phyloP scores from a whole-genome alignment of 1,140 invertebrate genomes.

The Homarus americanus region DNA sequence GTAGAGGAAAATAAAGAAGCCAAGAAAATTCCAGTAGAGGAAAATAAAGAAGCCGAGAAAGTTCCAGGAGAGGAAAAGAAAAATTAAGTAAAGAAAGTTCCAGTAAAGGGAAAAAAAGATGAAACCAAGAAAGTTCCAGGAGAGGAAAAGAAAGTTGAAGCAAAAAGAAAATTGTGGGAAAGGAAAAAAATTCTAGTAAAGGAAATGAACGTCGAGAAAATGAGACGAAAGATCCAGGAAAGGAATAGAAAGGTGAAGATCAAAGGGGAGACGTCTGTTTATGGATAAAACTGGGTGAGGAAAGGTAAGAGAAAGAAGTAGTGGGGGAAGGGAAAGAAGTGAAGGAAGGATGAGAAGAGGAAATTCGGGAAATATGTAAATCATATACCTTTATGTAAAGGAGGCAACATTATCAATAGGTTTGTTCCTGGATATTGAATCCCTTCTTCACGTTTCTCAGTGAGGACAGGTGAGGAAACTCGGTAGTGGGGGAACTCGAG shows the following conservation, averaged over 20 bases:
- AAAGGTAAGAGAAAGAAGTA: too few relatives aligned
- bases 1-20: too few relatives aligned
- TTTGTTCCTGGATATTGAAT: background rate
- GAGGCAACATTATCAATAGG: background rate
- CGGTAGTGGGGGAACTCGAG: too few relatives aligned
- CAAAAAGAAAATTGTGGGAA: background rate
- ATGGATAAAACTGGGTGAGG: background rate
- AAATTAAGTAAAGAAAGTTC: background rate
- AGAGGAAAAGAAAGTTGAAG: too few relatives aligned
- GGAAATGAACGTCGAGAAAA: background rate
- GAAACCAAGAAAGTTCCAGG: too few relatives aligned
- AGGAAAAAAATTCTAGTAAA: background rate
- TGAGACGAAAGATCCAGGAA: background rate
- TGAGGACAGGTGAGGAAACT: too few relatives aligned
- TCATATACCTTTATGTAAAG: background rate
- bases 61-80: background rate
- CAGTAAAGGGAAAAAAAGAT: background rate
- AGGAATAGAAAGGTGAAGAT: background rate
- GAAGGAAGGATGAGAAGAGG: too few relatives aligned
- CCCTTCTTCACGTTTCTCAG: too few relatives aligned
- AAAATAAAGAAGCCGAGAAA: too few relatives aligned
- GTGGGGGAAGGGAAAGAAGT: too few relatives aligned
- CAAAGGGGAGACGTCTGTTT: background rate
- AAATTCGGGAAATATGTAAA: background rate
- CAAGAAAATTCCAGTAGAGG: too few relatives aligned